These are phyloP conservation scores for Zosterops lateralis DNA, from an alignment of 2,113 vertebrate species.

Conservation along the genomic window DNA sequence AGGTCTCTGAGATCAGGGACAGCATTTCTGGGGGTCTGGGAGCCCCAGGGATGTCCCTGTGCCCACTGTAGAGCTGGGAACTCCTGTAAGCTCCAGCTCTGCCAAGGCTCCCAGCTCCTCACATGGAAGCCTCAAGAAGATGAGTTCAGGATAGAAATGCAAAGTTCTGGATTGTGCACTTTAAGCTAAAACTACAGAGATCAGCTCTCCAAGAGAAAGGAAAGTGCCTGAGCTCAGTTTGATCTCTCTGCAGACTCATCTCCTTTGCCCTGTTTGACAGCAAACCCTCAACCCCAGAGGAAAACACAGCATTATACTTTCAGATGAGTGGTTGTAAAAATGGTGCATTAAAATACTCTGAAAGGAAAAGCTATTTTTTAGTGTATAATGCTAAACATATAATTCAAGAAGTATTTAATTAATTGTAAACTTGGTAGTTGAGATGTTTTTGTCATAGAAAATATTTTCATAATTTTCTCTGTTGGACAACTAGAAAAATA, in stretches of 20 bases:
- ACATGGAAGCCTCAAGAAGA: background rate
- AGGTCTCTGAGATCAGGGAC: background rate
- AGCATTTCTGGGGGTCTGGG: background rate
- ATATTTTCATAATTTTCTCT: background rate
- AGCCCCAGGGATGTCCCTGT: background rate
- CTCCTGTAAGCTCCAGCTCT: background rate
- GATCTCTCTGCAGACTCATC: background rate
- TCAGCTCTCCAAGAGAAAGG: background rate
- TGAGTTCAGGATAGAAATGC: background rate
- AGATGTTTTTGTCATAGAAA: background rate
- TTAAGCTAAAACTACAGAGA: background rate
- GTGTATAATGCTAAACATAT: background rate
- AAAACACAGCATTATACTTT: background rate
- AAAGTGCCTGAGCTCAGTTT: background rate
- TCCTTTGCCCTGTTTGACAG: background rate
- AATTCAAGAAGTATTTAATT: background rate
- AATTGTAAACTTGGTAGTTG: background rate
- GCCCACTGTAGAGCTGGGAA: background rate
- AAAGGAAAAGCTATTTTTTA: background rate
- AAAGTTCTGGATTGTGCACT: background rate
- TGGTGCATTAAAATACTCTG: background rate
- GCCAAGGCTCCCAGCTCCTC: background rate
- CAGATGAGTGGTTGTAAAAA: background rate
- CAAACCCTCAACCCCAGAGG: background rate
- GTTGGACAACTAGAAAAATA: background rate